Percentiles rank a stretch among this genome's conserved stretches.
phyloP scores from a whole-genome alignment of 2,113 vertebrate genomes.

The Notarius quadriscutis region DNA sequence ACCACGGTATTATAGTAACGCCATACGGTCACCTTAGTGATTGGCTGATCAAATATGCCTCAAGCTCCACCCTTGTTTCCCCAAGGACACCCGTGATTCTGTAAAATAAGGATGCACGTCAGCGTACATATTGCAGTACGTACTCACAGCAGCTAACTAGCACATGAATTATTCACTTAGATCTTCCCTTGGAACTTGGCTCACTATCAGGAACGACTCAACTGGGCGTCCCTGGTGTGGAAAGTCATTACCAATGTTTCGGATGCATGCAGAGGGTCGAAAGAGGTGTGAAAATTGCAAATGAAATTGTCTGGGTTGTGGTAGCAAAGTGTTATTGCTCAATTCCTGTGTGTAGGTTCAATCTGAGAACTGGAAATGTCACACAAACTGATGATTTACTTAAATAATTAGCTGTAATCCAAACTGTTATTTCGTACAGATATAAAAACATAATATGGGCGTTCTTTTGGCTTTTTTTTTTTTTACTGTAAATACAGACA shows the following conservation, averaged over 20 bases:
- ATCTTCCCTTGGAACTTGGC: slow-evolving; percentile 42
- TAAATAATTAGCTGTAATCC: not conserved
- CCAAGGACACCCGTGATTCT: not conserved
- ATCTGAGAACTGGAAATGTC: not conserved
- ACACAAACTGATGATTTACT: not conserved
- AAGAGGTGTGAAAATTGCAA: slow-evolving; percentile 49
- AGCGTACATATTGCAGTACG: slow-evolving; percentile 14
- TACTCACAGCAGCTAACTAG: slow-evolving; percentile 30
- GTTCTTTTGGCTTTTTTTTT: not conserved
- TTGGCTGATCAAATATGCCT: not conserved
- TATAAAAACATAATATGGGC: not conserved
- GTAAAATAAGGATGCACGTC: not conserved
- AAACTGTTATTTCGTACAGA: not conserved
- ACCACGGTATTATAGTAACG: not conserved
- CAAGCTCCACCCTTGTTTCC: not conserved
- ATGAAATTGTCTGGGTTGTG: slow-evolving; percentile 46
- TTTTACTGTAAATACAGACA: not conserved
- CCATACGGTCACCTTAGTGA: too few relatives aligned
- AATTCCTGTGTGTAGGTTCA: not conserved
- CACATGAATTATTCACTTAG: slow-evolving; percentile 56
- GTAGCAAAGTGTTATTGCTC: not conserved
- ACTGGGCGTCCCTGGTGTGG: slow-evolving; percentile 54
- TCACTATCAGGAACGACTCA: slow-evolving; percentile 73
- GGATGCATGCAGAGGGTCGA: slow-evolving; percentile 45
- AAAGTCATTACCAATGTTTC: slow-evolving; percentile 55